Conservation (phyloP, 2,113 vertebrate species). For the Picathartes gymnocephalus region DNA sequence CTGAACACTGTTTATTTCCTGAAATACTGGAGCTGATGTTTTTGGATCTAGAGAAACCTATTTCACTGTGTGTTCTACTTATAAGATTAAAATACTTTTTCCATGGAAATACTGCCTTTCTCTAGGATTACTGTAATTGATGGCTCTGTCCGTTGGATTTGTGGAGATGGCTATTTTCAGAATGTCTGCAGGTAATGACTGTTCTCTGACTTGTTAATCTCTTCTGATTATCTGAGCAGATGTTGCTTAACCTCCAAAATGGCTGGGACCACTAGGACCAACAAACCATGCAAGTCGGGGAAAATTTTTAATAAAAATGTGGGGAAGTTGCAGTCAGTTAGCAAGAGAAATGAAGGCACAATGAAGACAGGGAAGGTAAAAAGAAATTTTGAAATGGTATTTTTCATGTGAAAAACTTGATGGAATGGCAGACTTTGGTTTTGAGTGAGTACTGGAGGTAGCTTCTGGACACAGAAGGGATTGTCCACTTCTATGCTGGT, state of each 20-base stretch:
- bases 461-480: not conserved
- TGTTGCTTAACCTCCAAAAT: not conserved
- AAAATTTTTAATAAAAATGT: not conserved
- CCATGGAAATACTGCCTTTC: not conserved
- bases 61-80: not conserved
- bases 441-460: not conserved
- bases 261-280: not conserved
- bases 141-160: not conserved
- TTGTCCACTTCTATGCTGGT: not conserved
- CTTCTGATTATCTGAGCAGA: not conserved
- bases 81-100: not conserved
- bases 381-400: not conserved
- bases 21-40: not conserved
- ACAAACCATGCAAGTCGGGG: not conserved
- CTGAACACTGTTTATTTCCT: not conserved
- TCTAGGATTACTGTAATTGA: not conserved
- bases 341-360: not conserved
- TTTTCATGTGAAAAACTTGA: not conserved
- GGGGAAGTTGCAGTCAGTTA: not conserved
- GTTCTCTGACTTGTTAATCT: conserved; percentile 32
- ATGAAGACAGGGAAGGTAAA: not conserved
- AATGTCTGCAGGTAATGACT: conserved; percentile 26
- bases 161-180: conserved; percentile 26
- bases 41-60: not conserved
- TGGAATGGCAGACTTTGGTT: not conserved